phyloP scores from a whole-genome alignment of 2,888 invertebrate genomes.

The Nephrotoma guestfalica region DNA sequence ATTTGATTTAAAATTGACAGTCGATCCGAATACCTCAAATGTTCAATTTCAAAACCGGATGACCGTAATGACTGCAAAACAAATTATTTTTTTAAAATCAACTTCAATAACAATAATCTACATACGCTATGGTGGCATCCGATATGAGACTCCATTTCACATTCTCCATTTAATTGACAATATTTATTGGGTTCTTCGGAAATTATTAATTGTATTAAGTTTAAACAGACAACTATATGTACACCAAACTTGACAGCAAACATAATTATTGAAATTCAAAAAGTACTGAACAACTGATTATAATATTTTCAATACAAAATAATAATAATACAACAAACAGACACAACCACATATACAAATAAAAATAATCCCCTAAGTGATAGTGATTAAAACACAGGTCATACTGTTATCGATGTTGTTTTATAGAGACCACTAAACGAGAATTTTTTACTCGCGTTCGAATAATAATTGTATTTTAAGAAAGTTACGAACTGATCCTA shows the following conservation, averaged over 20 bases:
- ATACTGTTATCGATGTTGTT: background rate
- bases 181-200: background rate
- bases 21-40: background rate
- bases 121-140: background rate
- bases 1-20: background rate
- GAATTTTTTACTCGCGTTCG: no score
- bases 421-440: background rate
- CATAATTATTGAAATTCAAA: background rate
- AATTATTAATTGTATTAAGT: background rate
- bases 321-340: no score
- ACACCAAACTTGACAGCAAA: background rate
- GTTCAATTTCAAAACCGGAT: background rate
- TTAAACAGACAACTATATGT: background rate
- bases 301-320: background rate
- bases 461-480: no score
- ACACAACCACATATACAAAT: background rate
- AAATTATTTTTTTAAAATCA: background rate
- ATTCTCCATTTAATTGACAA: background rate
- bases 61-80: background rate
- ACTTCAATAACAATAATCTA: background rate
- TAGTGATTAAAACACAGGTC: background rate
- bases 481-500: no score
- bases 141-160: background rate
- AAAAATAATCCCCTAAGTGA: background rate
- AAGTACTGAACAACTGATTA: background rate